Evolutionary conservation across 1,140 invertebrate species (phyloP).

Genomic region (Piezodorus guildinii): DNA sequence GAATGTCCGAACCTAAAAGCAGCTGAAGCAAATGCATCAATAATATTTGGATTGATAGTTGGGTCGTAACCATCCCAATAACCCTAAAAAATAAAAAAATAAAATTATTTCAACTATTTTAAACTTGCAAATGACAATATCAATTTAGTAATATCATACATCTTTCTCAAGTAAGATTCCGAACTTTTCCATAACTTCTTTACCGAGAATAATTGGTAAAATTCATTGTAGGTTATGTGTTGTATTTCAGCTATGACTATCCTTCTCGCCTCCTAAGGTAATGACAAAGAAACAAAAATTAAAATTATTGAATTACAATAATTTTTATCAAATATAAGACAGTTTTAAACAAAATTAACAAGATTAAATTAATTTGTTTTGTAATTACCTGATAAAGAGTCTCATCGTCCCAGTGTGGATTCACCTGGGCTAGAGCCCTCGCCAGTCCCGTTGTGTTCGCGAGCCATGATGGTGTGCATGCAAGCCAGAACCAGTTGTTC

Average conservation of each 20-base stretch:
- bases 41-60: slow-evolving; percentile 47
- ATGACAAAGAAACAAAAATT: slow-evolving; percentile 21
- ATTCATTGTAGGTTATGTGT: slow-evolving; percentile 91
- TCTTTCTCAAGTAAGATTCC: slow-evolving; percentile 71
- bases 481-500: slow-evolving; percentile 43
- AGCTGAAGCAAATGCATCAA: slow-evolving; percentile 59
- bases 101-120: neutral
- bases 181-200: slow-evolving; percentile 87
- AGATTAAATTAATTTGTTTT: too few species aligned
- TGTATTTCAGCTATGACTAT: slow-evolving; percentile 85
- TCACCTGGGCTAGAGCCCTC: slow-evolving; percentile 52
- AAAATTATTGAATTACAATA: too few species aligned
- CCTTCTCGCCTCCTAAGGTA: slow-evolving; percentile 71
- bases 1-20: slow-evolving; percentile 86
- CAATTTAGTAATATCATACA: slow-evolving; percentile 35
- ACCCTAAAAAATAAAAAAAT: slow-evolving; percentile 41
- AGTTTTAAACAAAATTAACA: too few species aligned
- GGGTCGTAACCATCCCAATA: slow-evolving; percentile 77
- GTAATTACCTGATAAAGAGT: slow-evolving; percentile 61
- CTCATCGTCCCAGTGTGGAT: slow-evolving; percentile 82
- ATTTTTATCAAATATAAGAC: too few species aligned
- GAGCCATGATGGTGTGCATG: slow-evolving; percentile 36
- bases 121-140: neutral
- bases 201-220: slow-evolving; percentile 86
- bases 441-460: slow-evolving; percentile 89